phyloP scores from a whole-genome alignment of 2,113 vertebrate species.

The Cryptotis parvus region DNA sequence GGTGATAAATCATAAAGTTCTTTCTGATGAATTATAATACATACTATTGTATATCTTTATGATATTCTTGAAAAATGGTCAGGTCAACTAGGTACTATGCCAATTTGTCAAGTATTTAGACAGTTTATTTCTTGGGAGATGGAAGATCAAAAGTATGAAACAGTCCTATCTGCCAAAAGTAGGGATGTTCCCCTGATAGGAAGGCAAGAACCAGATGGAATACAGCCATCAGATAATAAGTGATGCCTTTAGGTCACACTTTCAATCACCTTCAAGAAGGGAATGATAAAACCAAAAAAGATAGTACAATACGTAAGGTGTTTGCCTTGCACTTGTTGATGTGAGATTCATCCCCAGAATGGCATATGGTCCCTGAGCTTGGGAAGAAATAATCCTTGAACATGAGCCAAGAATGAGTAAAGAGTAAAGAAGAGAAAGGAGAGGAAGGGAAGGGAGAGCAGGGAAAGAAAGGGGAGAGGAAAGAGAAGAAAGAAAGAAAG shows the following conservation, averaged over 20 bases:
- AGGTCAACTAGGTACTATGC: not conserved
- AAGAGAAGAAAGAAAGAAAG: too few relatives aligned
- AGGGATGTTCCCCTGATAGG: not conserved
- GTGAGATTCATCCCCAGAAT: too few relatives aligned
- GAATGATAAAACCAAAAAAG: too few relatives aligned
- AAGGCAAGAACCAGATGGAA: not conserved
- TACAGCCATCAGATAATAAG: not conserved
- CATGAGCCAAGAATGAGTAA: too few relatives aligned
- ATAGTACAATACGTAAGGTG: too few relatives aligned
- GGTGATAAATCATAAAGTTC: not conserved
- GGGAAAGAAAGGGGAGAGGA: too few relatives aligned
- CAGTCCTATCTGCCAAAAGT: not conserved
- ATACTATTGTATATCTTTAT: not conserved
- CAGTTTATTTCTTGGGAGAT: not conserved
- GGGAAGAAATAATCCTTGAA: too few relatives aligned
- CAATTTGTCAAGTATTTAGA: not conserved
- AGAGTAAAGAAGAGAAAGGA: too few relatives aligned
- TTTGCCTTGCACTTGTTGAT: too few relatives aligned
- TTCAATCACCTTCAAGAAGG: not conserved
- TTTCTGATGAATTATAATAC: not conserved
- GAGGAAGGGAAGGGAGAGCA: too few relatives aligned
- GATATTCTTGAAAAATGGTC: not conserved
- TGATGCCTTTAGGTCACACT: not conserved
- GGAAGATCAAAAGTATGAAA: not conserved
- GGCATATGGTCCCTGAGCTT: too few relatives aligned